Evolutionary conservation across 2,888 invertebrate genomes (phyloP), one percentile per base, ranked within the genome.

Genomic region (Terebella lapidaria): DNA sequence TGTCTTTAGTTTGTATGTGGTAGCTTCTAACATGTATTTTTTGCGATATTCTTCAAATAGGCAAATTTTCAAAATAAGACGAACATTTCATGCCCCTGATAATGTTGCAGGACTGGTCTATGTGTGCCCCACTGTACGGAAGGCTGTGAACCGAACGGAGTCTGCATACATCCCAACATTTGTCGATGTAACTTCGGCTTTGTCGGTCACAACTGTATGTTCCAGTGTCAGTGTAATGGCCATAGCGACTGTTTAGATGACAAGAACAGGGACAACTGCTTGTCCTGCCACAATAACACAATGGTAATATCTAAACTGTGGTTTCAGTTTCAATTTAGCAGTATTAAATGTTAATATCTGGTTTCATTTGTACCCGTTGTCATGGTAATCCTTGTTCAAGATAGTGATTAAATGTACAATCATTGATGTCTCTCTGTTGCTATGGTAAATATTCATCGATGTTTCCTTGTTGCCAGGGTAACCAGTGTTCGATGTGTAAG

Each of bases 211-310:
- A 93, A 94, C 83, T 96, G 95, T 80, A 91, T 91, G 70, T 91
- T 91, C 65, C 91, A 92, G 81, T 95, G 95, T 78, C 88, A 91
- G 78, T 96, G 95, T 79, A 94, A 95, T 78, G 93, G 93, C 0
- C 94, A 95, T 82, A 90, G 94, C 60, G 87, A 94, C 78, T 96
- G 95, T 78, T 88, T 58, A 28, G 74, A 74, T 64, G 91, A 91
- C 4, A 90, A 91, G 75, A 88, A 88, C 72, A 84, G 92, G 62
- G 89, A 90, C 74, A 85, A 86, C 63, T 95, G 95, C 76, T 82
- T 88, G 42, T 84, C 89, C 77, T 95, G 95, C 76, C 87, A 89
- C 74, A 94, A 95, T 76, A 92, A 94, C 74, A 95, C 95, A 1
- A 89, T 89, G 89, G 88, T 88, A 76, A 10, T 15, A 18, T 35